A percentile compares a stretch with the other conserved stretches of the same genome.
phyloP scores from a whole-genome alignment of 1,140 invertebrate species.

The Micrasema minimum region DNA sequence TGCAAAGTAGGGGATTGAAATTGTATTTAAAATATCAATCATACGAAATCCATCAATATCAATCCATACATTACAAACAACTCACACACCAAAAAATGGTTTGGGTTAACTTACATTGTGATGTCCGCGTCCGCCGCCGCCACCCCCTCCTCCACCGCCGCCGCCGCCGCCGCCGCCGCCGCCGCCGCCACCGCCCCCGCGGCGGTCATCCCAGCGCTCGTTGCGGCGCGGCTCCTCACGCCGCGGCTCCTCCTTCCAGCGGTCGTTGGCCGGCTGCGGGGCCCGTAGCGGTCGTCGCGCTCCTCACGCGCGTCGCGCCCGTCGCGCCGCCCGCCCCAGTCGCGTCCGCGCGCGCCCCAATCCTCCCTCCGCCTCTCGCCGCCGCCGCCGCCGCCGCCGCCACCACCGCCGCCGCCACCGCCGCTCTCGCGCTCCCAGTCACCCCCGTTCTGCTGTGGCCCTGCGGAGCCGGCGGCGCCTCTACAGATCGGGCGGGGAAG shows the following conservation, averaged over 20 bases:
- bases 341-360: conserved; percentile 56
- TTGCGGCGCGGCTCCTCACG: conserved; percentile 55
- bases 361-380: conserved; percentile 52
- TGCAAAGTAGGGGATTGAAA: too few species aligned
- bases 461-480: conserved; percentile 16
- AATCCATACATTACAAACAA: too few species aligned
- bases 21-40: too few species aligned
- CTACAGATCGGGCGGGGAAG: conserved; percentile 13
- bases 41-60: too few species aligned
- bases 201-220: conserved; percentile 57
- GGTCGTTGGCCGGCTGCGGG: conserved; percentile 74
- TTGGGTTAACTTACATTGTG: conserved; percentile 35
- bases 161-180: conserved; percentile 52
- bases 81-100: too few species aligned
- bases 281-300: conserved; percentile 61
- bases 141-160: conserved; percentile 56
- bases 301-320: conserved; percentile 63
- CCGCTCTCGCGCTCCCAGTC: conserved; percentile 56
- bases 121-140: conserved; percentile 56
- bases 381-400: conserved; percentile 53
- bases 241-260: conserved; percentile 77
- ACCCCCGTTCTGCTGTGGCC: conserved; percentile 31
- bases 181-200: conserved; percentile 57
- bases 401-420: conserved; percentile 56
- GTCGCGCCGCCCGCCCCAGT: conserved; percentile 59